phyloP scores from a whole-genome alignment of 2,113 vertebrate genomes.

The Chiloscyllium plagiosum region DNA sequence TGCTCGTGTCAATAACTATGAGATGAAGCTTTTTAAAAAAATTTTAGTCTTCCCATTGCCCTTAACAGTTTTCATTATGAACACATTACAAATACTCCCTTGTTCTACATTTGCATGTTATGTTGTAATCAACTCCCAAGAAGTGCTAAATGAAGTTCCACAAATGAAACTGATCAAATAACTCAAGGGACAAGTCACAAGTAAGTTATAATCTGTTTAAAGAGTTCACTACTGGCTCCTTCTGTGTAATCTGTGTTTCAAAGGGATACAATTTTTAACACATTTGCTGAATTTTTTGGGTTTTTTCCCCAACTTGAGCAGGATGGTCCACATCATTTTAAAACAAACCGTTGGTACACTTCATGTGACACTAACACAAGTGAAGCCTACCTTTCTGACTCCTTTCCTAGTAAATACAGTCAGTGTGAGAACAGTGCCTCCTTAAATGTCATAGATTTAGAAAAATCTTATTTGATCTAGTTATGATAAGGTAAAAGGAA shows the following conservation, averaged over 20 bases:
- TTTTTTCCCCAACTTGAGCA: not conserved
- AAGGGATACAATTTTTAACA: not conserved
- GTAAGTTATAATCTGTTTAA: not conserved
- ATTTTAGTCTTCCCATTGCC: not conserved
- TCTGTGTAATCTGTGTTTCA: not conserved
- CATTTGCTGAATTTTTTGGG: not conserved
- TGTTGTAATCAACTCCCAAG: not conserved
- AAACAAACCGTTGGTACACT: not conserved
- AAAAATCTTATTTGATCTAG: not conserved
- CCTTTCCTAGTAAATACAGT: not conserved
- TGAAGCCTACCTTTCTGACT: not conserved
- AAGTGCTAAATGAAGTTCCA: not conserved
- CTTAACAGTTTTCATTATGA: not conserved
- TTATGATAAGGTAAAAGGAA: not conserved
- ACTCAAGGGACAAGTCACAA: not conserved
- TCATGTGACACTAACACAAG: not conserved
- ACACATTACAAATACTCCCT: not conserved
- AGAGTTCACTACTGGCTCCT: not conserved
- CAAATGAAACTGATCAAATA: not conserved
- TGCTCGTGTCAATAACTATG: not conserved
- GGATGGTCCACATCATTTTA: not conserved
- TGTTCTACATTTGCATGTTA: not conserved
- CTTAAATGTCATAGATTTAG: not conserved
- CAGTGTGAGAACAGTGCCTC: not conserved
- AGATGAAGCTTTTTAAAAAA: not conserved